Percentiles rank a stretch among this genome's conserved stretches.
phyloP scores from a whole-genome alignment of 2,888 invertebrate genomes.

The Beris chalybata region DNA sequence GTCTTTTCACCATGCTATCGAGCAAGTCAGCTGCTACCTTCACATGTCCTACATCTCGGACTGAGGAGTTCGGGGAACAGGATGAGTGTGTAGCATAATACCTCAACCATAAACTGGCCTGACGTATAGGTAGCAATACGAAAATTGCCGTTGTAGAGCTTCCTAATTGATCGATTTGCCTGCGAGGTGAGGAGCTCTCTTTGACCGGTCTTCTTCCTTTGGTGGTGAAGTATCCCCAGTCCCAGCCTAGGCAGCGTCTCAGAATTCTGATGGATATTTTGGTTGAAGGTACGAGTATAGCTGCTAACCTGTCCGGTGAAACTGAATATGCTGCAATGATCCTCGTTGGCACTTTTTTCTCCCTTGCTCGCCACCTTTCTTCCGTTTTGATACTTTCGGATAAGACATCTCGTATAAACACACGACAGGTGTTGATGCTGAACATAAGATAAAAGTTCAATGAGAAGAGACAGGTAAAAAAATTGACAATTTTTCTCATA shows the following conservation, averaged over 20 bases:
- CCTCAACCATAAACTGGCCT: neutral
- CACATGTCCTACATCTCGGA: neutral
- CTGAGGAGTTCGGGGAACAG: conserved; percentile 2
- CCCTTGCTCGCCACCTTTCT: too few relatives aligned
- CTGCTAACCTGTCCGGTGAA: conserved; percentile 11
- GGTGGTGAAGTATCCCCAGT: too few relatives aligned
- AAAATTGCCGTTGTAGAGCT: conserved; percentile 19
- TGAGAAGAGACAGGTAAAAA: too few relatives aligned
- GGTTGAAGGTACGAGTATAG: too few relatives aligned
- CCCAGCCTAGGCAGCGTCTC: too few relatives aligned
- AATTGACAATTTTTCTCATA: too few relatives aligned
- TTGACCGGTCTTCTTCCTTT: too few relatives aligned
- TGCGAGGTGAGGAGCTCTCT: conserved; percentile 1
- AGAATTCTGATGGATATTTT: too few relatives aligned
- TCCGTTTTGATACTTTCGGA: too few relatives aligned
- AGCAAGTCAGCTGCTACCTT: conserved; percentile 12
- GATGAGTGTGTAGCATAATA: conserved; percentile 7
- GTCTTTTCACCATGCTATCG: neutral
- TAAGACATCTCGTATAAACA: too few relatives aligned
- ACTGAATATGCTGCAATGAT: conserved; percentile 15
- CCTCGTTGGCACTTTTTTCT: conserved; percentile 20
- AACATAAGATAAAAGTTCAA: too few relatives aligned
- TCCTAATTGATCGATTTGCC: conserved; percentile 28
- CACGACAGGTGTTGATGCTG: too few relatives aligned
- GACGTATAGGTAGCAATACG: conserved; percentile 4